phyloP scores from a whole-genome alignment of 2,113 vertebrate genomes.

The Xenopus borealis region DNA sequence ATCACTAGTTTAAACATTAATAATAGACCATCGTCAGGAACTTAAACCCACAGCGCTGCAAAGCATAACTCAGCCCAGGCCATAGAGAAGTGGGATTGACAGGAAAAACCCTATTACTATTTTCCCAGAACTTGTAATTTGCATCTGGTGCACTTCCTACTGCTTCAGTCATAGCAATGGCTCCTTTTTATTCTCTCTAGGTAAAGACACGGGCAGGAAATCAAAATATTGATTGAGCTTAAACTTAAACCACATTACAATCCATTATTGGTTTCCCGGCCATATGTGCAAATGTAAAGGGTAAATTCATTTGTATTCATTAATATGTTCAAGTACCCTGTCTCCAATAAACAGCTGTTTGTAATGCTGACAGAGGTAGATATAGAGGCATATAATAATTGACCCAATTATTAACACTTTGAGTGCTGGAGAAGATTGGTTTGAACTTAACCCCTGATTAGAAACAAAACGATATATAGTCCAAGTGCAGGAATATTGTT shows the following conservation, averaged over 20 bases:
- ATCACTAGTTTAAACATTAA: conserved; percentile 43
- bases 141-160: rapidly evolving
- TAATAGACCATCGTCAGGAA: conserved; percentile 42
- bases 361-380: conserved; percentile 20
- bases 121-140: conserved; percentile 13
- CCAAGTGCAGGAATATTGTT: too few relatives aligned
- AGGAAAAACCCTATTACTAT: background rate
- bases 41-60: conserved; percentile 33
- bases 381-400: conserved; percentile 23
- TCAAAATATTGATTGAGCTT: conserved; percentile 59
- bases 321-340: conserved; percentile 40
- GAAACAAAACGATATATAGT: too few relatives aligned
- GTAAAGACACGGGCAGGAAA: conserved; percentile 55
- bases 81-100: background rate
- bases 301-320: conserved; percentile 46
- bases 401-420: conserved; percentile 32
- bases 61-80: conserved; percentile 31
- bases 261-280: conserved; percentile 47
- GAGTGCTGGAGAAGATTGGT: background rate
- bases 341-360: conserved; percentile 31
- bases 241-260: conserved; percentile 45
- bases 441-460: too few relatives aligned
- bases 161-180: rapidly evolving
- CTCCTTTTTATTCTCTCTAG: background rate
- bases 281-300: conserved; percentile 42